Conservation (phyloP, 2,113 vertebrate genomes). For the Sakesphorus luctuosus region DNA sequence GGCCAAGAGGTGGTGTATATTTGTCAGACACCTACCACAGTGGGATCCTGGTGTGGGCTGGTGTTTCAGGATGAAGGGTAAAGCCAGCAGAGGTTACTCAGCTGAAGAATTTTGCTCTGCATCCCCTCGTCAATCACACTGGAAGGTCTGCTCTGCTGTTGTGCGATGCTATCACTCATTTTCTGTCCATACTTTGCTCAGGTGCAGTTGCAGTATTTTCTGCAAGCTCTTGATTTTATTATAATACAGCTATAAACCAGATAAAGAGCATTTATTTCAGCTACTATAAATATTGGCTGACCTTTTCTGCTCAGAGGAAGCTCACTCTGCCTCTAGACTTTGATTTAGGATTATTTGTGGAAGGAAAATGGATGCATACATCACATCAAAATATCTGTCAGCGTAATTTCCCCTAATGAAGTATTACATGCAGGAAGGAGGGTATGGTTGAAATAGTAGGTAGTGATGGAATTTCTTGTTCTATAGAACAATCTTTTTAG, state of each 20-base stretch:
- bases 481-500: neutral
- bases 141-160: neutral
- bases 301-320: slow-evolving; percentile 45
- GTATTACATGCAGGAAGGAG: neutral
- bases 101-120: neutral
- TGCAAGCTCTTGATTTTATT: slow-evolving; percentile 32
- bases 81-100: neutral
- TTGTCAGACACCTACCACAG: neutral
- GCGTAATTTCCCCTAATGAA: neutral
- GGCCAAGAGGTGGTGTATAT: neutral
- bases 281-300: slow-evolving; percentile 44
- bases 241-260: slow-evolving; percentile 39
- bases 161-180: neutral
- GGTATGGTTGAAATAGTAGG: neutral
- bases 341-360: slow-evolving; percentile 52
- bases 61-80: neutral
- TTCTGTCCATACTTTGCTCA: neutral
- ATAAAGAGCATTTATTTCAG: slow-evolving; percentile 25
- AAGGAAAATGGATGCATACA: slow-evolving; percentile 23
- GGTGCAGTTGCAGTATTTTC: neutral
- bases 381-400: neutral
- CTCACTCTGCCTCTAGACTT: neutral
- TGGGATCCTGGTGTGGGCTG: accelerated
- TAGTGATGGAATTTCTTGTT: neutral
- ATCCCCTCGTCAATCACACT: neutral